Evolutionary conservation across 2,113 vertebrate genomes (phyloP).

Genomic region (Sminthopsis crassicaudata): DNA sequence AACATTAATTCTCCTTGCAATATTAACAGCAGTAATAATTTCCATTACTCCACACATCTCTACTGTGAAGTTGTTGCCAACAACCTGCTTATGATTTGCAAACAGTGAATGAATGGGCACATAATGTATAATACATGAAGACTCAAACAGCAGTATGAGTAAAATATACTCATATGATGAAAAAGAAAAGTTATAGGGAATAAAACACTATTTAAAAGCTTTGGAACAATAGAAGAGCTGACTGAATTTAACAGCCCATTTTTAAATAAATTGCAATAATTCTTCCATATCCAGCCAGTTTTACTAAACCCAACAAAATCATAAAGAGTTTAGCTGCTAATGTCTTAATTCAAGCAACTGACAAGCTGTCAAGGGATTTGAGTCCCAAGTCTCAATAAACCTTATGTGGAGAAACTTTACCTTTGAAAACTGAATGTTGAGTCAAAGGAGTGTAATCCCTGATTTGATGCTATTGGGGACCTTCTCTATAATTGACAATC

Average conservation of each 20-base stretch:
- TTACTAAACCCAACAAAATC: constrained; percentile 6
- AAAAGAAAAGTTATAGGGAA: constrained; percentile 32
- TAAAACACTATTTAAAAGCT: constrained; percentile 33
- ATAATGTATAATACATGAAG: constrained; percentile 53
- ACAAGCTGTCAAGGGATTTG: background rate
- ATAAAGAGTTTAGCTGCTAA: background rate
- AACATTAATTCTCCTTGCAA: background rate
- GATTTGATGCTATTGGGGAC: constrained; percentile 46
- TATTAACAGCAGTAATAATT: background rate
- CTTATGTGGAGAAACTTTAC: constrained; percentile 14
- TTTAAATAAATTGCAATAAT: background rate
- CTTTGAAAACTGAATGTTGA: background rate
- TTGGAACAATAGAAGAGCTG: constrained; percentile 16
- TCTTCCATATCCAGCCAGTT: background rate
- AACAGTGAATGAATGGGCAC: constrained; percentile 34
- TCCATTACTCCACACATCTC: background rate
- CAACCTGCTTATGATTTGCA: background rate
- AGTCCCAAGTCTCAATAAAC: background rate
- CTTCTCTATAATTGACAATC: background rate
- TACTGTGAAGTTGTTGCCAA: background rate
- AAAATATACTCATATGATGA: constrained; percentile 40
- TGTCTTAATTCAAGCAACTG: background rate
- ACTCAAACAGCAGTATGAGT: background rate
- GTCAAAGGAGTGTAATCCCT: background rate
- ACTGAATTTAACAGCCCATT: constrained; percentile 13